These are phyloP conservation scores for Elegia similella DNA, from an alignment of 2,888 invertebrate genomes.

Conservation along the genomic window DNA sequence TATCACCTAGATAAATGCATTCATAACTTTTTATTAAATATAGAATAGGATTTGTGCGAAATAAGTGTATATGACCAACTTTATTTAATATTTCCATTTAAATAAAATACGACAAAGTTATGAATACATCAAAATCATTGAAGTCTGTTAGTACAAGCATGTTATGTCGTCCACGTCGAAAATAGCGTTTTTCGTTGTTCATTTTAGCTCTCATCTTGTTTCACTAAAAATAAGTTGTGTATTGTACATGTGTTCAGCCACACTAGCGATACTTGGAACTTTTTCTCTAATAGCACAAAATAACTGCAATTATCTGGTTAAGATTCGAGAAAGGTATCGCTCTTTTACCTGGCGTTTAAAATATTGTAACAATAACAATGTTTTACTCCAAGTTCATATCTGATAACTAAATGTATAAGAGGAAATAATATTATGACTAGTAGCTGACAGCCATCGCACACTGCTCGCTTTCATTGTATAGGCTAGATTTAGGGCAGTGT, in stretches of 20 bases:
- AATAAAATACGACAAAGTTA: neutral
- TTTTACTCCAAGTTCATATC: too few relatives aligned
- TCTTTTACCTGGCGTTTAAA: too few relatives aligned
- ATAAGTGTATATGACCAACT: neutral
- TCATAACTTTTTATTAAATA: conserved; percentile 1
- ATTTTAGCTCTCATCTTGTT: neutral
- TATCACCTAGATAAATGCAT: conserved; percentile 11
- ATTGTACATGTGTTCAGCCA: neutral
- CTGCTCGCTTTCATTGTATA: neutral
- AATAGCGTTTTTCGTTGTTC: neutral
- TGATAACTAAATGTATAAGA: too few relatives aligned
- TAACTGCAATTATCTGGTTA: too few relatives aligned
- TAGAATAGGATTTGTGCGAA: too few relatives aligned
- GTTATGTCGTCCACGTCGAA: neutral
- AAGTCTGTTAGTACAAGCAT: neutral
- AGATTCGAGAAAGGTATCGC: too few relatives aligned
- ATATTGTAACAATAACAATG: too few relatives aligned
- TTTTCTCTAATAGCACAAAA: too few relatives aligned
- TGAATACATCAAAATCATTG: neutral
- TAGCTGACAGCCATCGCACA: neutral
- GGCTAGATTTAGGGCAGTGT: neutral
- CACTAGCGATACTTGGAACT: neutral
- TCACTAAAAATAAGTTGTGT: neutral
- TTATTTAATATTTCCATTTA: neutral
- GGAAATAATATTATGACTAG: too few relatives aligned